Conservation (phyloP, 2,888 invertebrate species). For the Pyrochroa serraticornis region DNA sequence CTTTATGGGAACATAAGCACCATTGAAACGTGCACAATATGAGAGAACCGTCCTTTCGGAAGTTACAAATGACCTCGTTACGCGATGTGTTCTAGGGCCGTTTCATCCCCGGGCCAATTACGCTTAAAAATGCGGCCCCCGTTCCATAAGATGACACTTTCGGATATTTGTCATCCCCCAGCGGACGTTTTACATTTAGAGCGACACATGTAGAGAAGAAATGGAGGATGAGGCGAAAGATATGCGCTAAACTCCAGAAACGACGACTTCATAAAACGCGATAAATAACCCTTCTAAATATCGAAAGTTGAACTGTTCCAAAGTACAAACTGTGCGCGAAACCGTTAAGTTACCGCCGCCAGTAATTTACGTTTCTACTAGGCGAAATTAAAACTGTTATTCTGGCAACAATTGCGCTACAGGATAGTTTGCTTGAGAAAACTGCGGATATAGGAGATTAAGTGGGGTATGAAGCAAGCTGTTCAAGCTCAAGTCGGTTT, state of each 20-base stretch:
- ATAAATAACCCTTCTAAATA: slow-evolving; percentile 39
- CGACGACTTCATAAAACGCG: slow-evolving; percentile 31
- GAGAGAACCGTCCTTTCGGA: slow-evolving; percentile 37
- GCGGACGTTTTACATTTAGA: slow-evolving; percentile 42
- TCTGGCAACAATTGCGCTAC: too few species aligned
- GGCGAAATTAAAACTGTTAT: background rate
- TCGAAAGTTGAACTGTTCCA: slow-evolving; percentile 27
- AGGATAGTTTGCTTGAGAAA: background rate
- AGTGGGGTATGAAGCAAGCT: slow-evolving; percentile 6
- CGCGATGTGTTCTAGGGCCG: slow-evolving; percentile 42
- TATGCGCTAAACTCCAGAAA: slow-evolving; percentile 29
- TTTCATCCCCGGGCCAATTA: slow-evolving; percentile 42
- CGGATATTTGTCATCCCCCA: slow-evolving; percentile 46
- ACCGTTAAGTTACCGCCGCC: slow-evolving; percentile 7
- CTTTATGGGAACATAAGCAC: slow-evolving; percentile 33
- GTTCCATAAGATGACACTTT: slow-evolving; percentile 43
- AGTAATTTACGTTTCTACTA: slow-evolving; percentile 17
- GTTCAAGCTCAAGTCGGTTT: slow-evolving; percentile 6
- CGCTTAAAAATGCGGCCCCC: slow-evolving; percentile 40
- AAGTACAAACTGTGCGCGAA: slow-evolving; percentile 18
- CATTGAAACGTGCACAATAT: slow-evolving; percentile 39
- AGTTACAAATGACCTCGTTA: slow-evolving; percentile 49
- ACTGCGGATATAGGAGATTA: background rate
- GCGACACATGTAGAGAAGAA: slow-evolving; percentile 40
- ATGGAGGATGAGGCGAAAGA: too few species aligned